Base-by-base conservation (phyloP, 2,888 invertebrate species). In the Chloromyia formosa region DNA sequence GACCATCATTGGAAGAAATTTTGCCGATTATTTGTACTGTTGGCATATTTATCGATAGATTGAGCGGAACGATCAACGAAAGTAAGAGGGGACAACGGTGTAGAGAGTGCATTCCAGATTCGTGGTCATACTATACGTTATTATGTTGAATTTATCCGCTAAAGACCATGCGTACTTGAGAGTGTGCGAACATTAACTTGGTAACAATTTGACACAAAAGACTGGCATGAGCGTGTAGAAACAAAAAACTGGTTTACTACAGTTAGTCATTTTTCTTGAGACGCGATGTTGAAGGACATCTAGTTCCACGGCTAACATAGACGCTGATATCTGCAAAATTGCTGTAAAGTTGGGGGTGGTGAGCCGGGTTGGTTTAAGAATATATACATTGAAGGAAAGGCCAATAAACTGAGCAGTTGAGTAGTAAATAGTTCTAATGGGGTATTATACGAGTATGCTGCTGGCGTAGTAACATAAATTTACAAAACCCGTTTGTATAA, bases 211-310 rank as follows among this genome's bases (percentile, higher is more conserved):
- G n/a, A 18, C 66, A 14, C 22, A 66, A 66, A 66, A 42, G 66
- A 66, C 20, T 66, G 66, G 49, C 49, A 22, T 42, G 45, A 7
- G 7, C 42, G 23, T 45, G 27, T 35, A 35, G 35, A 58, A 12
- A n/a, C n/a, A n/a, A 20, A 42, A 71, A 71, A 71, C 71, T 58
- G 71, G 71, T 71, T 71, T 71, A 35, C 7, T 35, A 56, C 71
- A 42, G 71, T 71, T 71, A 71, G 54, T 71, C 71, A 56, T 16
- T 56, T 56, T 54, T 45, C 45, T 42, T 23, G n/a, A 16, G 27
- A 35, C 54, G 54, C 58, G 5, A 71, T 42, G 20, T 23, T 42
- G 69, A 53, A 71, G 71, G 71, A 71, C 71, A 35, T 42, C 66
- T 49, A 12, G 66, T 66, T 22, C 22, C n/a, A 49, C 49, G 66